Conservation (phyloP, 1,140 invertebrate genomes). For the Drosophila auraria region DNA sequence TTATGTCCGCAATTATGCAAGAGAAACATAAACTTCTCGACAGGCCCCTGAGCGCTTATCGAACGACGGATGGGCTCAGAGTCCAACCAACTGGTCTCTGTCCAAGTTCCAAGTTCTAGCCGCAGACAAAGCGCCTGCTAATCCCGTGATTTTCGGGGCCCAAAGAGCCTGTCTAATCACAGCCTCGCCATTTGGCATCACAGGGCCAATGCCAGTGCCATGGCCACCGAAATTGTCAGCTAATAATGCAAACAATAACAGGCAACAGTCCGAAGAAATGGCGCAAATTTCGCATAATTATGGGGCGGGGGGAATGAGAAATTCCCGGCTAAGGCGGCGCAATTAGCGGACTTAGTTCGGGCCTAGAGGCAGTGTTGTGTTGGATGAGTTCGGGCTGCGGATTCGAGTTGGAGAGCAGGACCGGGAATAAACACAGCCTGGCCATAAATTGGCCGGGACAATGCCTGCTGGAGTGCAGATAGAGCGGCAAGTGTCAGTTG, state of each 20-base stretch:
- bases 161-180: slow-evolving; percentile 47
- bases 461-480: slow-evolving; percentile 63
- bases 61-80: slow-evolving; percentile 4
- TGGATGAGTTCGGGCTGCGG: slow-evolving; percentile 5
- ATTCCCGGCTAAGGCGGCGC: slow-evolving; percentile 66
- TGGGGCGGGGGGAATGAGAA: slow-evolving; percentile 2
- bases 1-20: slow-evolving; percentile 41
- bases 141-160: slow-evolving; percentile 55
- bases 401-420: not conserved
- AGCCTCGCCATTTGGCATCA: slow-evolving; percentile 38
- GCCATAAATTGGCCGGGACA: slow-evolving; percentile 68
- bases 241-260: slow-evolving; percentile 80
- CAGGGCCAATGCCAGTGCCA: not conserved
- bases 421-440: slow-evolving; percentile 6
- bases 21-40: slow-evolving; percentile 58
- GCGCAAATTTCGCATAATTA: slow-evolving; percentile 70
- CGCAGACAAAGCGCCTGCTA: slow-evolving; percentile 68
- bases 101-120: slow-evolving; percentile 31
- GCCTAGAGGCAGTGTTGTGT: slow-evolving; percentile 18
- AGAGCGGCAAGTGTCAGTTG: slow-evolving; percentile 73
- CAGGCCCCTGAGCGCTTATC: slow-evolving; percentile 49
- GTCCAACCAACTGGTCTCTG: too few species aligned
- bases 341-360: slow-evolving; percentile 76
- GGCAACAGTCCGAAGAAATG: slow-evolving; percentile 47
- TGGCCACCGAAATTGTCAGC: slow-evolving; percentile 69